Conservation (phyloP, 2,113 vertebrate species). For the Numida meleagris region DNA sequence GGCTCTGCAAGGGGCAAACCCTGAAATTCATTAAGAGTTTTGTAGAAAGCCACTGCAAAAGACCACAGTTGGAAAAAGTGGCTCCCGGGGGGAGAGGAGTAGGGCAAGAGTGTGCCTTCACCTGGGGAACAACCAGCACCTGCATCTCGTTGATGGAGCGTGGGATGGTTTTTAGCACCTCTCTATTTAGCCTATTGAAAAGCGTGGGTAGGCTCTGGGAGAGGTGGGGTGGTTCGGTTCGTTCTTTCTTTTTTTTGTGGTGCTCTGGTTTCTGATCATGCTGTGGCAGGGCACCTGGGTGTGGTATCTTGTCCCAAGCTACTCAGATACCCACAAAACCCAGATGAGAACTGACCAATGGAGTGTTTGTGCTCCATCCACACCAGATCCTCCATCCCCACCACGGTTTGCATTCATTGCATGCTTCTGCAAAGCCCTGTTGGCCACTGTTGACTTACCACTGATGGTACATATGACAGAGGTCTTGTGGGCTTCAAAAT, state of each 20-base stretch:
- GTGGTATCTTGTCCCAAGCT: background rate
- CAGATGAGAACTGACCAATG: background rate
- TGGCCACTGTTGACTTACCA: background rate
- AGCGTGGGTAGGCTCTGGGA: background rate
- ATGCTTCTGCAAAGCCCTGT: background rate
- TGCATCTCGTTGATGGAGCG: background rate
- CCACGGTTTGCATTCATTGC: background rate
- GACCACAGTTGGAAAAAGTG: background rate
- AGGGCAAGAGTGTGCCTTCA: background rate
- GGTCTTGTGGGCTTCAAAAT: background rate
- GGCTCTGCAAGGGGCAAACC: background rate
- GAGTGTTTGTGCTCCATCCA: fast-evolving
- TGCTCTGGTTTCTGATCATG: background rate
- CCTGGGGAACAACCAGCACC: background rate
- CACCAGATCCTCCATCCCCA: fast-evolving
- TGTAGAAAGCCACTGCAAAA: background rate
- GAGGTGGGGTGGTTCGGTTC: no score
- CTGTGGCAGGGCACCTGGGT: background rate
- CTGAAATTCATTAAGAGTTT: conserved; percentile 15
- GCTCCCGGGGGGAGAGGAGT: background rate
- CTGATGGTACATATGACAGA: background rate
- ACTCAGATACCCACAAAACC: background rate
- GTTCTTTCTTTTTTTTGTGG: no score
- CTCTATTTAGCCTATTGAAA: background rate
- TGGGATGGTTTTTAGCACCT: background rate